A percentile compares a stretch with the other conserved stretches of the same genome.
Evolutionary conservation across 2,888 invertebrate species (phyloP).

Genomic region (Sclerodermus sp.): DNA sequence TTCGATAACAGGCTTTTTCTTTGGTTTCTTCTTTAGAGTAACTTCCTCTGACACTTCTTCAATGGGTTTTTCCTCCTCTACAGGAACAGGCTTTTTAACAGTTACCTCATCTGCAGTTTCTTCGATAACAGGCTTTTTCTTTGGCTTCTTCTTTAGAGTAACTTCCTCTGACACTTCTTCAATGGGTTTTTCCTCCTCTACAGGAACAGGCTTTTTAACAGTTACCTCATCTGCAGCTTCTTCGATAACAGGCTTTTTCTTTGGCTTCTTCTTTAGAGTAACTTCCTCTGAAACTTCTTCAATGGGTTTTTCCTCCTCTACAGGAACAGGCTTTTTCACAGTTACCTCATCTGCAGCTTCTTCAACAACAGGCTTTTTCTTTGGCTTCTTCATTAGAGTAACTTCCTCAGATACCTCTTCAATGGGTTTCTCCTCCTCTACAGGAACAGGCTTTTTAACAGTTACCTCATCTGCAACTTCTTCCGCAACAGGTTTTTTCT

Average conservation of each 20-base stretch:
- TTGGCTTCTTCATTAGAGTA: slow-evolving; percentile 32
- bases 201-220: slow-evolving; percentile 47
- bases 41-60: slow-evolving; percentile 60
- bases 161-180: slow-evolving; percentile 43
- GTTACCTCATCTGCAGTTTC: slow-evolving; percentile 22
- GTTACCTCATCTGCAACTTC: too few relatives aligned
- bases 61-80: slow-evolving; percentile 31
- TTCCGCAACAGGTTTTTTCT: too few relatives aligned
- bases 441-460: slow-evolving; percentile 13
- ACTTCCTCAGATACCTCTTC: too few relatives aligned
- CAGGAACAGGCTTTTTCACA: slow-evolving; percentile 36
- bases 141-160: slow-evolving; percentile 32
- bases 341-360: slow-evolving; percentile 46
- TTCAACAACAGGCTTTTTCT: slow-evolving; percentile 35
- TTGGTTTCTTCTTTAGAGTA: too few relatives aligned
- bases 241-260: slow-evolving; percentile 46
- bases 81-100: slow-evolving; percentile 30
- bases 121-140: slow-evolving; percentile 26
- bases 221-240: slow-evolving; percentile 39
- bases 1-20: too few relatives aligned
- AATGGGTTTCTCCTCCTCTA: slow-evolving; percentile 32
- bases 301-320: slow-evolving; percentile 18
- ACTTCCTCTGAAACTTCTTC: slow-evolving; percentile 55
- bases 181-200: slow-evolving; percentile 29
- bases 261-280: slow-evolving; percentile 56